Percentiles rank a stretch among this genome's conserved stretches.
These are phyloP conservation scores for Ondatra zibethicus DNA, from an alignment of 2,113 vertebrate species.

Conservation along the genomic window DNA sequence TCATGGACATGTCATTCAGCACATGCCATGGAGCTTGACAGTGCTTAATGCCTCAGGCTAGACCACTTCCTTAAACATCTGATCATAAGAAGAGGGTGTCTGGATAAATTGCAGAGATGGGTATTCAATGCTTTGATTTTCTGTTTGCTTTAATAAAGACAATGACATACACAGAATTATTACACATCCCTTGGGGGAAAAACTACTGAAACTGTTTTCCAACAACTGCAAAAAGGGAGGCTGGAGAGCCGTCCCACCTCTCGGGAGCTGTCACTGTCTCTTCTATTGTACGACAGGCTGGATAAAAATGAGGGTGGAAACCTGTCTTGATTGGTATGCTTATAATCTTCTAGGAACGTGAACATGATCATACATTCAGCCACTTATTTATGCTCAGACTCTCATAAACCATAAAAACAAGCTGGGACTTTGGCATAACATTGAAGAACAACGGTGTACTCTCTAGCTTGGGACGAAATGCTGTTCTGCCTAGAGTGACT, in stretches of 20 bases:
- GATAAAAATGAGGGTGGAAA: conserved; percentile 25
- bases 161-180: background rate
- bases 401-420: conserved; percentile 43
- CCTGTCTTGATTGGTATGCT: conserved; percentile 50
- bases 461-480: background rate
- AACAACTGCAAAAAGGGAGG: background rate
- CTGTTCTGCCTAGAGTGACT: background rate
- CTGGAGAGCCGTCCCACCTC: background rate
- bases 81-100: background rate
- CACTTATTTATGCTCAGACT: conserved; percentile 48
- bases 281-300: background rate
- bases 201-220: background rate
- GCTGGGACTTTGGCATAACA: conserved; percentile 21
- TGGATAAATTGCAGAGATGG: background rate
- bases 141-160: conserved; percentile 37
- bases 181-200: background rate
- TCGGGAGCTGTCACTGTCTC: background rate
- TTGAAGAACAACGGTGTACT: background rate
- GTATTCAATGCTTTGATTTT: background rate
- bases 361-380: conserved; percentile 13
- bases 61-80: background rate
- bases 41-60: background rate
- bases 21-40: background rate
- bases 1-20: background rate
- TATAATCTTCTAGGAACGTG: conserved; percentile 21